Base-by-base conservation (phyloP, 2,113 vertebrate genomes). In the Pygoscelis antarcticus region DNA sequence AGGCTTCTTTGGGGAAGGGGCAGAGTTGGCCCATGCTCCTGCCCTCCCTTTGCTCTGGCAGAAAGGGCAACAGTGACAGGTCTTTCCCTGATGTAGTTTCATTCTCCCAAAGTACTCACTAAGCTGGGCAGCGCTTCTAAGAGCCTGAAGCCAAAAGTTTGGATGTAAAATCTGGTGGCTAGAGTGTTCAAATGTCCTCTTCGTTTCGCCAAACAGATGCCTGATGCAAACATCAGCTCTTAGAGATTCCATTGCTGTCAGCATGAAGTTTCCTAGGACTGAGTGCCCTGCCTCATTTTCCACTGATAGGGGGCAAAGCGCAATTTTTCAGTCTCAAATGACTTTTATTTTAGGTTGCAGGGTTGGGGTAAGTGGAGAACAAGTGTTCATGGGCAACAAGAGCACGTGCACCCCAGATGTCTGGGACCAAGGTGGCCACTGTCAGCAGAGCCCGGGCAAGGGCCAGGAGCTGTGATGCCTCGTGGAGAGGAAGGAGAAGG, bases 371-470 rank as follows among this genome's bases (percentile, higher is more conserved):
- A 61, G 36, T 4, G 26, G 16, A 74, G 32, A 61, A 25, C 4
- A 47, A 47, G 4, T 5, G 1, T 8, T 26, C 20, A 32, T 4
- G 16, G 26, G 26, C 49, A 40, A 9, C 2, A 13, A 40, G 54
- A 87, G 3, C 16, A 26, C 1, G 0, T 14, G 16, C 8, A 30
- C 23, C 6, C 25, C 18, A 25, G 7, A 18, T 12, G 3, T 16
- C 32, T 30, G 54, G 26, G 23, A 76, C 14, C 32, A 15, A 52
- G 29, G 22, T 60, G 61, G 21, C 30, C 46, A 6, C 65, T 51
- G 38, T 6, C 25, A 71, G 15, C 5, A 9, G 27, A 83, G 6
- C 19, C n/a, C 0, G 5, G 26, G 38, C 21, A 75, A 65, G 11
- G 51, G 2, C 27, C 47, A 47, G 66, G 70, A 71, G 22, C 20